Percentiles rank a stretch among this genome's conserved stretches.
phyloP scores from a whole-genome alignment of 1,140 invertebrate species.

The Ostrea edulis region DNA sequence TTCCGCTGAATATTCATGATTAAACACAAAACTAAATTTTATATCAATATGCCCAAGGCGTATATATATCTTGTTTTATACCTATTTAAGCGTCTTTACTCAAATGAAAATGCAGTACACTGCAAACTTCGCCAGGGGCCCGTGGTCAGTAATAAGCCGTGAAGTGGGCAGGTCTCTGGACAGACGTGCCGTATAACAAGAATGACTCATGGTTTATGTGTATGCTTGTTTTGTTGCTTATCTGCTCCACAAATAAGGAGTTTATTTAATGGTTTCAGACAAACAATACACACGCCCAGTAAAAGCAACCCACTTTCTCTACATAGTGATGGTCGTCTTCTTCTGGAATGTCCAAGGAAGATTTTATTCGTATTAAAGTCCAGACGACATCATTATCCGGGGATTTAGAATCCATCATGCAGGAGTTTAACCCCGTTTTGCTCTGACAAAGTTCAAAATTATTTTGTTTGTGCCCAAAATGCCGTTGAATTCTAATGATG shows the following conservation, averaged over 20 bases:
- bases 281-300: conserved; percentile 38
- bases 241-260: conserved; percentile 25
- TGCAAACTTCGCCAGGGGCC: conserved; percentile 19
- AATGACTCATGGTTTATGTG: conserved; percentile 12
- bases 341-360: conserved; percentile 24
- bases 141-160: not conserved
- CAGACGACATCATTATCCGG: conserved; percentile 27
- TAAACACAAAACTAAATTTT: not conserved
- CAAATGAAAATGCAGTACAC: conserved; percentile 29
- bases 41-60: not conserved
- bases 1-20: not conserved
- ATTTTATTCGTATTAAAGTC: conserved; percentile 14
- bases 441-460: conserved; percentile 26
- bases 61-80: not conserved
- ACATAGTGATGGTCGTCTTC: not conserved
- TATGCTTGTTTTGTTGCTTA: conserved; percentile 29
- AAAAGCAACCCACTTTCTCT: conserved; percentile 23
- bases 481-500: conserved; percentile 28
- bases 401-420: not conserved
- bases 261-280: conserved; percentile 31
- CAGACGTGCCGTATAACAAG: not conserved
- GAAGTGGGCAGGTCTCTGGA: not conserved
- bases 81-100: conserved; percentile 5
- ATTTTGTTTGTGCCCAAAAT: conserved; percentile 8
- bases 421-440: not conserved